Percentiles rank a stretch among this genome's conserved stretches.
These are phyloP conservation scores for Alectura lathami DNA, from an alignment of 2,113 vertebrate genomes.

Conservation along the genomic window DNA sequence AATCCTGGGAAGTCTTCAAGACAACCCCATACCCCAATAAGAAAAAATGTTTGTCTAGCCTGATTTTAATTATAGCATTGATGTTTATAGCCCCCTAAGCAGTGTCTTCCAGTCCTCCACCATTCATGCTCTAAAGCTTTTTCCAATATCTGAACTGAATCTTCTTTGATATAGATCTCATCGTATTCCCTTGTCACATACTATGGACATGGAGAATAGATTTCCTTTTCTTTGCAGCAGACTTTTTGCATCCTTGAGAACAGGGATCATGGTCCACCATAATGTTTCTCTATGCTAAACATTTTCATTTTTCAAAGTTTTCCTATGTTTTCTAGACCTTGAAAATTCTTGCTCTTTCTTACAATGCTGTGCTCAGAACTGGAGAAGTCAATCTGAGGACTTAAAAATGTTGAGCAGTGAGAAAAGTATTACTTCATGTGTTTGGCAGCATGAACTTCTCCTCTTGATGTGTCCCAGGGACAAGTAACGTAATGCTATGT, in stretches of 20 bases:
- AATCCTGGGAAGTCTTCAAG: neutral
- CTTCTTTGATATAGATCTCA: neutral
- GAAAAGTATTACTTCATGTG: neutral
- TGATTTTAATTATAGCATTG: neutral
- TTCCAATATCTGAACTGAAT: neutral
- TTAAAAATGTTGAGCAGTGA: neutral
- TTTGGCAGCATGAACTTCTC: neutral
- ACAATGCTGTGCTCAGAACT: neutral
- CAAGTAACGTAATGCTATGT: neutral
- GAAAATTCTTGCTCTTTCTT: neutral
- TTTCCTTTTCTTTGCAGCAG: neutral
- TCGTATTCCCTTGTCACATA: rapidly evolving
- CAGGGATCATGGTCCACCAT: neutral
- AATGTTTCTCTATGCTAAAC: neutral
- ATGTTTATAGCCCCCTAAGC: neutral
- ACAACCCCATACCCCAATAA: neutral
- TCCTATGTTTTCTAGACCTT: neutral
- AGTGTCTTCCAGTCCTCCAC: neutral
- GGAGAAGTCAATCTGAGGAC: neutral
- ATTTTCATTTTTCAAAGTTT: neutral
- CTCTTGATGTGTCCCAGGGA: neutral
- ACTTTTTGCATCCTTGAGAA: neutral
- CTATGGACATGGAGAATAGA: neutral
- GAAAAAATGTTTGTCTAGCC: neutral
- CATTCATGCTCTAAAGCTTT: neutral